Evolutionary conservation across 2,797 vertebrate species (phyloP).

Genomic region (Malurus splendens): DNA sequence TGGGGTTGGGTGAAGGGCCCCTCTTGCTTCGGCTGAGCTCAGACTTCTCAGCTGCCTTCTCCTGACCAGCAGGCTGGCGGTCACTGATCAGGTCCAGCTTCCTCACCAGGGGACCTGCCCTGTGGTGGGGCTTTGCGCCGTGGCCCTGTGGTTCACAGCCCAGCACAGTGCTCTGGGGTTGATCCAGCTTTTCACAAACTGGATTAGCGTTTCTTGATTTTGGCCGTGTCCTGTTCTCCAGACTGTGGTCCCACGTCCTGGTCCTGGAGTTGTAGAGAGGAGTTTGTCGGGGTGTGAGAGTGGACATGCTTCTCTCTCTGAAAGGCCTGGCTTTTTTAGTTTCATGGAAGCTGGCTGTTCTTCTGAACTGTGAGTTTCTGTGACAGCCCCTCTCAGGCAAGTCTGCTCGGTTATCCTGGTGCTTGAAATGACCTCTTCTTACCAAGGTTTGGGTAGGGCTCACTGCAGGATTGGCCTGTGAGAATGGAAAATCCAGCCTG

Average conservation of each 20-base stretch:
- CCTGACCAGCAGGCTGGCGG: conserved; percentile 38
- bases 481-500: conserved; percentile 66
- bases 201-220: conserved; percentile 57
- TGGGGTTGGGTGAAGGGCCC: conserved; percentile 85
- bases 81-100: conserved; percentile 61
- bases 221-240: conserved; percentile 66
- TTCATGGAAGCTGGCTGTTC: conserved; percentile 92
- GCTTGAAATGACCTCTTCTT: conserved; percentile 72
- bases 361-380: conserved; percentile 82
- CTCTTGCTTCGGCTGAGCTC: conserved; percentile 82
- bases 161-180: conserved; percentile 13
- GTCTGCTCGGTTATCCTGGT: conserved; percentile 80
- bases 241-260: conserved; percentile 74
- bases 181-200: conserved; percentile 64
- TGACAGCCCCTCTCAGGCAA: conserved; percentile 74
- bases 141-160: conserved; percentile 40
- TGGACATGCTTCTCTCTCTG: conserved; percentile 91
- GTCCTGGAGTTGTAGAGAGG: conserved; percentile 78
- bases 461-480: conserved; percentile 39
- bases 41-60: conserved; percentile 67
- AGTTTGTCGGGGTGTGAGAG: conserved; percentile 78
- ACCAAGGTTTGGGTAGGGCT: conserved; percentile 71
- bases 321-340: conserved; percentile 80
- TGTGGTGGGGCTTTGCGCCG: conserved; percentile 43
- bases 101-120: conserved; percentile 18